Conservation (phyloP, 2,113 vertebrate genomes). For the Lepus europaeus region DNA sequence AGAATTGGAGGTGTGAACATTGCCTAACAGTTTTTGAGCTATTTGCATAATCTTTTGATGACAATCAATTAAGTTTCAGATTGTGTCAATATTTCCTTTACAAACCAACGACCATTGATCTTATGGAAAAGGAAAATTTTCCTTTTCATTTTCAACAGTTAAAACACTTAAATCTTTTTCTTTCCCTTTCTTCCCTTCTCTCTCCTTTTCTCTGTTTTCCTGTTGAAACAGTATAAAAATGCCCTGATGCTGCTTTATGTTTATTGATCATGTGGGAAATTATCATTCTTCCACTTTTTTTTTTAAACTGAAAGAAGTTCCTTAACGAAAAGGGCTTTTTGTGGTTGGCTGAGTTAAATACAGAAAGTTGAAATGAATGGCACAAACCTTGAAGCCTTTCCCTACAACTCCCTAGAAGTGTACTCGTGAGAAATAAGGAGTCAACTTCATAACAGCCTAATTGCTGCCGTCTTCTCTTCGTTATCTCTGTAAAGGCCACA, state of each 20-base stretch:
- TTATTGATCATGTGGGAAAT: constrained; percentile 23
- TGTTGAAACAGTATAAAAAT: not conserved
- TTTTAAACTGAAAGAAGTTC: constrained; percentile 43
- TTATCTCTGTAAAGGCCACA: not conserved
- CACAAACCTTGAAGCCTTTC: constrained; percentile 33
- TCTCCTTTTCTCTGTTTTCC: not conserved
- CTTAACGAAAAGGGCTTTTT: constrained; percentile 17
- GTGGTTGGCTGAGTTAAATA: constrained; percentile 54
- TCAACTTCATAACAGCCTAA: not conserved
- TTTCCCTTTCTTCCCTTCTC: not conserved
- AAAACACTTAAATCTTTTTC: not conserved
- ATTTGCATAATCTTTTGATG: constrained; percentile 61
- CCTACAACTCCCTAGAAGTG: not conserved
- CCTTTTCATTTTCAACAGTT: constrained; percentile 30
- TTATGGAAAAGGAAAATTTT: constrained; percentile 65
- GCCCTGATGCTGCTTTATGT: constrained; percentile 6
- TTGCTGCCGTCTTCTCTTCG: constrained; percentile 1
- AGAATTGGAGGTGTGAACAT: constrained; percentile 45
- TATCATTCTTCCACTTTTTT: constrained; percentile 27
- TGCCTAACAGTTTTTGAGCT: constrained; percentile 58
- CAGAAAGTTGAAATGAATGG: constrained; percentile 19
- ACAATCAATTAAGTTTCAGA: constrained; percentile 71
- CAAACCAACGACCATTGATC: constrained; percentile 42
- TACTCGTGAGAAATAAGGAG: constrained; percentile 4
- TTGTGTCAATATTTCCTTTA: constrained; percentile 78